These are phyloP conservation scores for Stenurella melanura DNA, from an alignment of 2,888 invertebrate species.

Conservation along the genomic window DNA sequence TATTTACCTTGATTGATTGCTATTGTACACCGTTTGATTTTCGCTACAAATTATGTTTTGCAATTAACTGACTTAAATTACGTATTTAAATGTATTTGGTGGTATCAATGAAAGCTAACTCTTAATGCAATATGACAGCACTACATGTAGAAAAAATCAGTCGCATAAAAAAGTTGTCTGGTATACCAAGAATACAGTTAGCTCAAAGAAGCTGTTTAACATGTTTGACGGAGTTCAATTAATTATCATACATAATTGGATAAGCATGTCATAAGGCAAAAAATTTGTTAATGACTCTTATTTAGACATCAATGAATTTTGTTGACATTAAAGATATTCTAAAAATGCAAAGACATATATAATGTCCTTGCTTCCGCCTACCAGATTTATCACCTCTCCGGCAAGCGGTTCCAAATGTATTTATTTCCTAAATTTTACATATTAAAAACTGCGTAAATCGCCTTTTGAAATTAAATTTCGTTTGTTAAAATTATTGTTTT, in stretches of 20 bases:
- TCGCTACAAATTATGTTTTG: too few species aligned
- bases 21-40: too few species aligned
- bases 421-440: too few species aligned
- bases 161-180: neutral
- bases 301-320: neutral
- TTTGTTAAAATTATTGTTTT: too few species aligned
- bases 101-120: neutral
- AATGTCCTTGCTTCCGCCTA: neutral
- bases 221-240: constrained; percentile 14
- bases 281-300: neutral
- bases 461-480: too few species aligned
- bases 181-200: neutral
- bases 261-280: constrained; percentile 11
- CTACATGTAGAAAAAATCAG: neutral
- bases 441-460: too few species aligned
- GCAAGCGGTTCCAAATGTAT: too few species aligned
- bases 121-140: constrained; percentile 5
- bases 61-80: neutral
- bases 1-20: too few species aligned
- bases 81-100: neutral
- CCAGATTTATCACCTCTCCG: neutral
- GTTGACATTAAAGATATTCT: neutral
- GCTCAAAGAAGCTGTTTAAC: neutral
- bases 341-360: neutral
- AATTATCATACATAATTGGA: constrained; percentile 10